A percentile compares a stretch with the other conserved stretches of the same genome.
Conservation (phyloP, 2,113 vertebrate species). For the Aptenodytes forsteri region DNA sequence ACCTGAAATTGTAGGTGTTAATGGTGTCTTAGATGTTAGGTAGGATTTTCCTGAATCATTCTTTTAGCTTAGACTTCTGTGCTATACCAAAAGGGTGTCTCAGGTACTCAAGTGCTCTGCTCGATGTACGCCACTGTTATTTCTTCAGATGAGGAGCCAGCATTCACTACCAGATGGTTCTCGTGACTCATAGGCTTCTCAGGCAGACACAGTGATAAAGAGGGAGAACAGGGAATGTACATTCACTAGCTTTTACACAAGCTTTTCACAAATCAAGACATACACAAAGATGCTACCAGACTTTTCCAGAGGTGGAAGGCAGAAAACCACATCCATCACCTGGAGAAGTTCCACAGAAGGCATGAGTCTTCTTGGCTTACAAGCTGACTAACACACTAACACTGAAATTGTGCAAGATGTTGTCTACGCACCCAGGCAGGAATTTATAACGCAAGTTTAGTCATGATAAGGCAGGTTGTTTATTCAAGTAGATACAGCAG, state of each 20-base stretch:
- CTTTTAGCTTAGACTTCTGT: background rate
- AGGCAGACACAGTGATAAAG: background rate
- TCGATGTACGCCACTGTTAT: fast-evolving
- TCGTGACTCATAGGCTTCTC: background rate
- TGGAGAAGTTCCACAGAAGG: background rate
- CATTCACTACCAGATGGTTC: background rate
- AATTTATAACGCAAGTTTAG: background rate
- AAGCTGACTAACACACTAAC: too few relatives aligned
- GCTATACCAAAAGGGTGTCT: background rate
- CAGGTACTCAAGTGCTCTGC: background rate
- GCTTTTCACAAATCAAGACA: background rate
- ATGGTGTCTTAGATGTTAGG: background rate
- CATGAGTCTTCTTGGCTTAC: background rate
- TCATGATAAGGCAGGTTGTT: background rate
- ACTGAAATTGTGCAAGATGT: background rate
- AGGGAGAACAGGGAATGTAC: background rate
- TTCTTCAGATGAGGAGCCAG: background rate
- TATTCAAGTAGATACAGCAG: background rate
- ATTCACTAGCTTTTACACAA: background rate
- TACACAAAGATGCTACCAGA: background rate
- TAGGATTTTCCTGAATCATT: background rate
- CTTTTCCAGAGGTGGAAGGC: background rate
- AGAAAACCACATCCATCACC: background rate
- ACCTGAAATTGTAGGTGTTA: background rate
- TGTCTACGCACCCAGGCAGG: background rate